Conservation (phyloP, 2,797 vertebrate species). For the Pangasius macronema region DNA sequence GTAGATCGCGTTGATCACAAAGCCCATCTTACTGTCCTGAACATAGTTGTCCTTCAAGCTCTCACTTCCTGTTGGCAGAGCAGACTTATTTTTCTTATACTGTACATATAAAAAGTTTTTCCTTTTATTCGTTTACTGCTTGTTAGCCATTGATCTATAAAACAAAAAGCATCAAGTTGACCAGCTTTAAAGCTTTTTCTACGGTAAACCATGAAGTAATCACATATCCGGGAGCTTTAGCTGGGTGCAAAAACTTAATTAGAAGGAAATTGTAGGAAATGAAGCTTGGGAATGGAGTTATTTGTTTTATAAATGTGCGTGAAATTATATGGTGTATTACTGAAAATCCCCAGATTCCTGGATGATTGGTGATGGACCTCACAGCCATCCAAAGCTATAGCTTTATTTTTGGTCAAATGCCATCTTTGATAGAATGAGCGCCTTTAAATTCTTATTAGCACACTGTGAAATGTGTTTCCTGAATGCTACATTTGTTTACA, state of each 20-base stretch:
- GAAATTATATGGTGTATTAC: conserved; percentile 5
- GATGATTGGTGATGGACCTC: not conserved
- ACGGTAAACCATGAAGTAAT: not conserved
- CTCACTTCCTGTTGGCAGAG: conserved; percentile 84
- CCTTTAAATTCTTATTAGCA: not conserved
- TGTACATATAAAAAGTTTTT: not conserved
- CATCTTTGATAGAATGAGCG: not conserved
- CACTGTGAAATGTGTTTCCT: not conserved
- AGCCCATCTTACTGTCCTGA: conserved; percentile 99
- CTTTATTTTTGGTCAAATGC: not conserved
- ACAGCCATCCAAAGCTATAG: not conserved
- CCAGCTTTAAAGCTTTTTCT: not conserved
- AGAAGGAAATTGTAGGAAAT: conserved; percentile 3
- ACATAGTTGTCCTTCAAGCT: conserved; percentile 95
- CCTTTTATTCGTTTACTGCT: not conserved
- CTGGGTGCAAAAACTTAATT: conserved; percentile 13
- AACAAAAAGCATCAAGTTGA: not conserved
- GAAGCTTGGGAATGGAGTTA: not conserved
- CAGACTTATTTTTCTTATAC: not conserved
- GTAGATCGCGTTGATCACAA: conserved; percentile 98
- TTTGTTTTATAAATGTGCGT: not conserved
- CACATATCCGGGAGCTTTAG: conserved; percentile 15
- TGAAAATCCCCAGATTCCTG: not conserved
- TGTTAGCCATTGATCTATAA: not conserved
- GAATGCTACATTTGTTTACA: conserved; percentile 19